Evolutionary conservation across 2,888 invertebrate genomes (phyloP), one percentile per base, ranked within the genome.

Genomic region (Melinaea marsaeus): DNA sequence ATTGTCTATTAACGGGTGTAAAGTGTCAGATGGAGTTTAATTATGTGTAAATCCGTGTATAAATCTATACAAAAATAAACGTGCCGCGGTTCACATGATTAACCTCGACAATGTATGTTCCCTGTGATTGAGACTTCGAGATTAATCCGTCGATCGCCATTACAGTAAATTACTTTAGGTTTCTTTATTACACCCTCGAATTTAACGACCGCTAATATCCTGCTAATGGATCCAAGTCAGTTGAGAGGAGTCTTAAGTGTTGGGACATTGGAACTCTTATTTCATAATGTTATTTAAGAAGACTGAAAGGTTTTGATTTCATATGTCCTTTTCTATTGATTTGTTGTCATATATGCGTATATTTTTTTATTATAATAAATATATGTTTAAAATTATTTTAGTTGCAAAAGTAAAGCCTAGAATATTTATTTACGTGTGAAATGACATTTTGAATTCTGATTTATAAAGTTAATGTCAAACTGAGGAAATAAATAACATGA

Each of bases 171-270:
- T 65, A 67, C 60, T 51, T 62, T 65, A 42, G 55, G 54, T 61
- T 65, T 67, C 60, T 67, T 67, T 65, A 61, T 63, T 67, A 63
- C 62, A 64, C 57, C 48, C 63, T 58, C 58, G 63, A 65, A 63
- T 67, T 65, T 65, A 63, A 65, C 58, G 55, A 55, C 51, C 51
- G 64, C 61, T 65, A 65, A 65, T 63, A 63, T 65, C 55, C 57
- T 57, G 63, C 65, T 67, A 67, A 67, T 67, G 67, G 65, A 60
- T 63, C 55, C 61, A 63, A 57, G 55, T 57, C 57, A 59, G 57
- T 55, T 47, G 55, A 65, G 67, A 63, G 59, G 55, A 6, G 34
- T 63, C 60, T 67, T 60, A 63, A 60, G 59, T 67, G 65, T 61
- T 63, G 45, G 48, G 37, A 55, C 54, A 55, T 51, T 57, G 51